Evolutionary conservation across 2,888 invertebrate genomes (phyloP).

Genomic region (Spodoptera picta): DNA sequence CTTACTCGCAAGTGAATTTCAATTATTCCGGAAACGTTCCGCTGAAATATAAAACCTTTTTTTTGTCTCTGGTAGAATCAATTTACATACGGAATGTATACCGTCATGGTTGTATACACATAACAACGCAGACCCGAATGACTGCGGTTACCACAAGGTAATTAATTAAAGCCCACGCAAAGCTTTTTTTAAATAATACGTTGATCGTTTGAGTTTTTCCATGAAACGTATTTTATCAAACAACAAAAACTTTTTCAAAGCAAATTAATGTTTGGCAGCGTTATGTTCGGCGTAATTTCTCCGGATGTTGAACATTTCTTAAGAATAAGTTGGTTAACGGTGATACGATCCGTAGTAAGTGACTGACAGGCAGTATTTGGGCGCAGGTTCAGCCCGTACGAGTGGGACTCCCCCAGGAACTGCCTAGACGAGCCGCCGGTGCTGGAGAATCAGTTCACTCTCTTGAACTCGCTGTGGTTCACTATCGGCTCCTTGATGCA

Average conservation of each 20-base stretch:
- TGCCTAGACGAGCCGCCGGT: slow-evolving; percentile 95
- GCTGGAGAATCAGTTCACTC: slow-evolving; percentile 96
- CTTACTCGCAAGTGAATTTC: slow-evolving; percentile 59
- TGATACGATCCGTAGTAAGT: slow-evolving; percentile 52
- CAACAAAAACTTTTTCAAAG: slow-evolving; percentile 2
- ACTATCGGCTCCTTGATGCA: slow-evolving; percentile 97
- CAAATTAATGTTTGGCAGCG: not conserved
- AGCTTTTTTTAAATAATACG: not conserved
- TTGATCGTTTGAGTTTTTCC: slow-evolving; percentile 7
- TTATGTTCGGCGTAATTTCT: slow-evolving; percentile 11
- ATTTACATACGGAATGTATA: slow-evolving; percentile 46
- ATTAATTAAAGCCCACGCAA: not conserved
- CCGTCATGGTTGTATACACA: slow-evolving; percentile 43
- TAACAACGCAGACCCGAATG: slow-evolving; percentile 13
- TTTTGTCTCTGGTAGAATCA: slow-evolving; percentile 49
- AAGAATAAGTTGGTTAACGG: slow-evolving; percentile 44
- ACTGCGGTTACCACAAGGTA: not conserved
- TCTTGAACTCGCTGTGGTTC: slow-evolving; percentile 98
- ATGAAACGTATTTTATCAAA: not conserved
- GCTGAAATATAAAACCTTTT: slow-evolving; percentile 38
- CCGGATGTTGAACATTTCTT: slow-evolving; percentile 37
- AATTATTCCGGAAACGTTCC: slow-evolving; percentile 46
- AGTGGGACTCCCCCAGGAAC: slow-evolving; percentile 96
- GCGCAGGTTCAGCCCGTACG: slow-evolving; percentile 96
- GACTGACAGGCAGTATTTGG: slow-evolving; percentile 81